These are phyloP conservation scores for Drosophila greeni DNA, from an alignment of 2,888 invertebrate species.

Conservation along the genomic window DNA sequence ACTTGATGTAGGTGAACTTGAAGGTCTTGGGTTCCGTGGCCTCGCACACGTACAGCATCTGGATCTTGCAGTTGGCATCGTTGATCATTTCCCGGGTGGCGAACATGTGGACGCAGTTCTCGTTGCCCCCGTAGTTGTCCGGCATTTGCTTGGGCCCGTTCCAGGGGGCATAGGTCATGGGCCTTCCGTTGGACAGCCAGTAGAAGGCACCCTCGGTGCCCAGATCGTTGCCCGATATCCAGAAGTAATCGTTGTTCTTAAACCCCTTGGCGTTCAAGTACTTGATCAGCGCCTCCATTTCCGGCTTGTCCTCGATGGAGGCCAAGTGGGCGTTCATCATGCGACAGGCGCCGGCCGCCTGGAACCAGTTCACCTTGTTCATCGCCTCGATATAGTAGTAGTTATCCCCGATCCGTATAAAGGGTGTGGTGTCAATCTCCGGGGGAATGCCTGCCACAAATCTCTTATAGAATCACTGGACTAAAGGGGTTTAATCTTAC, in stretches of 20 bases:
- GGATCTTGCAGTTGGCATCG: constrained; percentile 64
- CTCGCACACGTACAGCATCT: constrained; percentile 65
- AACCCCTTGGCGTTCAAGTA: constrained; percentile 59
- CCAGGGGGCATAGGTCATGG: constrained; percentile 68
- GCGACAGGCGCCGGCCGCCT: constrained; percentile 67
- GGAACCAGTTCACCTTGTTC: constrained; percentile 69
- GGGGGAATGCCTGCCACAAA: constrained; percentile 39
- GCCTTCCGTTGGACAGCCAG: constrained; percentile 67
- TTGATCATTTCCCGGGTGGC: constrained; percentile 63
- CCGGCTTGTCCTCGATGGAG: constrained; percentile 61
- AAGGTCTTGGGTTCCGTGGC: constrained; percentile 61
- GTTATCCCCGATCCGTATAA: constrained; percentile 61
- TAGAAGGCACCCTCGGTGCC: constrained; percentile 66
- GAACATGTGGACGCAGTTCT: constrained; percentile 71
- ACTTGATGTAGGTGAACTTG: constrained; percentile 60
- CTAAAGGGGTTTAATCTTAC: constrained; percentile 19
- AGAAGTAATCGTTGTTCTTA: constrained; percentile 61
- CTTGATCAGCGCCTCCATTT: constrained; percentile 59
- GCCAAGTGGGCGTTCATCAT: constrained; percentile 67
- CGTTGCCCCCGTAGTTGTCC: constrained; percentile 62
- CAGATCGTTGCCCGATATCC: constrained; percentile 72
- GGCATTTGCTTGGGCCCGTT: constrained; percentile 67
- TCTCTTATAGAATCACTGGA: background rate
- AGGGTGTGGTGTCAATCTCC: constrained; percentile 64
- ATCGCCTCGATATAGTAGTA: constrained; percentile 63